phyloP scores from a whole-genome alignment of 1,140 invertebrate species.

The Hycleus cichorii region DNA sequence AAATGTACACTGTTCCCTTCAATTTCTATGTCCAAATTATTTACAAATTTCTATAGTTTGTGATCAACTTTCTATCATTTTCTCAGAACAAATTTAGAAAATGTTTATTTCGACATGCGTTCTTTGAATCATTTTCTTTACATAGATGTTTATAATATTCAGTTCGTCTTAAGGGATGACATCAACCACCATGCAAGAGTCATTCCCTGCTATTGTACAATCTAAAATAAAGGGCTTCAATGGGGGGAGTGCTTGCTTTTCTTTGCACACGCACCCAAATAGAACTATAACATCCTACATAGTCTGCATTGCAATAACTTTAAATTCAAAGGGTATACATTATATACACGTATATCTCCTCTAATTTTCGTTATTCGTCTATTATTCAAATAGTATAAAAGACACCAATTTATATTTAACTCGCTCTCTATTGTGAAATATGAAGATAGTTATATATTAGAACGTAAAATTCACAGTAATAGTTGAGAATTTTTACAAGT shows the following conservation, averaged over 20 bases:
- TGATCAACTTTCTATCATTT: too few relatives aligned
- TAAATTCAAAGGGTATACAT: slow-evolving; percentile 15
- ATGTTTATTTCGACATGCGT: too few relatives aligned
- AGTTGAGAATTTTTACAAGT: slow-evolving; percentile 15
- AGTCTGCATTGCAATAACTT: slow-evolving; percentile 19
- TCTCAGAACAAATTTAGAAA: too few relatives aligned
- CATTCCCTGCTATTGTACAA: slow-evolving; percentile 9
- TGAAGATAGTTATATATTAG: not conserved
- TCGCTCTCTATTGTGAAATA: slow-evolving; percentile 1
- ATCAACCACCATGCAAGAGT: too few relatives aligned
- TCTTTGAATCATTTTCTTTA: too few relatives aligned
- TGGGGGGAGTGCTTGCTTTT: slow-evolving; percentile 16
- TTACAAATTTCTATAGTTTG: too few relatives aligned
- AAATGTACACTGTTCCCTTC: too few relatives aligned
- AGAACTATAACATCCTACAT: not conserved
- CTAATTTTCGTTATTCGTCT: slow-evolving; percentile 4
- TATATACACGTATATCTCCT: not conserved
- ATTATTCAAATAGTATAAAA: not conserved
- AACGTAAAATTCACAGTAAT: not conserved
- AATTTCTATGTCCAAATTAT: too few relatives aligned
- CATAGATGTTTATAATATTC: too few relatives aligned
- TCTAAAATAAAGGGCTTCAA: slow-evolving; percentile 19
- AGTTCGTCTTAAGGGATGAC: too few relatives aligned
- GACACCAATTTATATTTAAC: not conserved
- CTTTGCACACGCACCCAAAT: not conserved